phyloP scores from a whole-genome alignment of 2,888 invertebrate genomes.

The Gandaritis pyraliata region DNA sequence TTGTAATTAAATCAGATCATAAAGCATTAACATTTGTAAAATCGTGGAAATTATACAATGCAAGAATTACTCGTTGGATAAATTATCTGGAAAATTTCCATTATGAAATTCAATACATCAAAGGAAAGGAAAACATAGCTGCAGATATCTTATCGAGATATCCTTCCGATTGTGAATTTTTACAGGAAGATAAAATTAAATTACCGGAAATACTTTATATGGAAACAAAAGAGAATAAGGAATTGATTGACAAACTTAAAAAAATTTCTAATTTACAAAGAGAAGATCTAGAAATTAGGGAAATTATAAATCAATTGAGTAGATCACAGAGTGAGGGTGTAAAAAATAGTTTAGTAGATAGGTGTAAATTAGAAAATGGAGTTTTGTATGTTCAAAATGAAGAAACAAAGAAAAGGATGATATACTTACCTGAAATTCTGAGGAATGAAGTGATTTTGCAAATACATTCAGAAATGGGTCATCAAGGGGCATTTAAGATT shows the following conservation, averaged over 20 bases:
- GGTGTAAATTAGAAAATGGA: too few species aligned
- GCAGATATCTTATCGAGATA: conserved; percentile 9
- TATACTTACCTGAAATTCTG: conserved; percentile 7
- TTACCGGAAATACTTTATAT: conserved; percentile 7
- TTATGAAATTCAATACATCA: conserved; percentile 38
- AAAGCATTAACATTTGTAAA: conserved; percentile 41
- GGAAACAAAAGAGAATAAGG: not conserved
- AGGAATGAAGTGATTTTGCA: conserved; percentile 15
- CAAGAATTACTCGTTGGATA: conserved; percentile 40
- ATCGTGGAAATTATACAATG: conserved; percentile 42
- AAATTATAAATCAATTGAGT: not conserved
- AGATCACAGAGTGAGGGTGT: too few species aligned
- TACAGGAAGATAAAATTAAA: conserved; percentile 8
- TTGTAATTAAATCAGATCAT: conserved; percentile 43
- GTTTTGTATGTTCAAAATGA: too few species aligned
- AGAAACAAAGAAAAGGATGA: not conserved
- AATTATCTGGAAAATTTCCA: conserved; percentile 41
- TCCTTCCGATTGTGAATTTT: not conserved
- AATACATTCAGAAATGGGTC: conserved; percentile 42
- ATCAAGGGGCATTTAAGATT: conserved; percentile 40
- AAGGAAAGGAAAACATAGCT: conserved; percentile 13
- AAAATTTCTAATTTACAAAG: not conserved
- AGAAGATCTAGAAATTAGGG: not conserved
- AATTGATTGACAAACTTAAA: not conserved
- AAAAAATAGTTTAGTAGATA: too few species aligned